Evolutionary conservation across 2,797 vertebrate genomes (phyloP).

Genomic region (Dipus sagitta): DNA sequence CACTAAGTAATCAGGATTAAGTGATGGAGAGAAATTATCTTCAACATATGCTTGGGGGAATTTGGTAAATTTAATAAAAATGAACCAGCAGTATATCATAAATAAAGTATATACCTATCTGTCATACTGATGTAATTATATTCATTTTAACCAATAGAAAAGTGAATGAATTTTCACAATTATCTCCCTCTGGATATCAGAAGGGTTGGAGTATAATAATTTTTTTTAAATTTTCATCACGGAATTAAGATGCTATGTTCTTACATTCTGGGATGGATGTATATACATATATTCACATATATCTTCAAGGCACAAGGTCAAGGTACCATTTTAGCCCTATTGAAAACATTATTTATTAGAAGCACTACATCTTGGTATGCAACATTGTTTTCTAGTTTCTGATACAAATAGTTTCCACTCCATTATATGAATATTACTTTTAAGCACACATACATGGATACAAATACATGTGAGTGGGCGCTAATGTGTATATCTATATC

Average conservation of each 20-base stretch:
- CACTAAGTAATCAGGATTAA: conserved; percentile 35
- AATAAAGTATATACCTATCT: background rate
- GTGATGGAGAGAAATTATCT: conserved; percentile 42
- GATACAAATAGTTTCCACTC: background rate
- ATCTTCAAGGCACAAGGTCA: background rate
- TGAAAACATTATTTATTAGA: background rate
- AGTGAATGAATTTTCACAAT: background rate
- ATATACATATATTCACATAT: background rate
- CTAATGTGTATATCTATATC: background rate
- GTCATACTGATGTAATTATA: background rate
- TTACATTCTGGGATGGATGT: background rate
- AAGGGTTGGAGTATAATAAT: background rate
- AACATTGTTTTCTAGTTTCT: conserved; percentile 3
- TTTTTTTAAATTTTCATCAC: background rate
- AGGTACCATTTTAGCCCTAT: background rate
- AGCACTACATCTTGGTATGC: background rate
- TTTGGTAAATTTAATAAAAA: conserved; percentile 34
- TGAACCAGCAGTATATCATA: background rate
- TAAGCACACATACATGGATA: background rate
- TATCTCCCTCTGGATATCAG: background rate
- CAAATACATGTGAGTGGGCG: background rate
- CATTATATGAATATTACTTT: conserved; percentile 9
- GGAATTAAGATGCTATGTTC: background rate
- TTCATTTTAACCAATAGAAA: background rate
- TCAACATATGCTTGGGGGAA: background rate